Evolutionary conservation across 92 coral and sea anemone species (phyloP).

Genomic region (Plumapathes pennacea): DNA sequence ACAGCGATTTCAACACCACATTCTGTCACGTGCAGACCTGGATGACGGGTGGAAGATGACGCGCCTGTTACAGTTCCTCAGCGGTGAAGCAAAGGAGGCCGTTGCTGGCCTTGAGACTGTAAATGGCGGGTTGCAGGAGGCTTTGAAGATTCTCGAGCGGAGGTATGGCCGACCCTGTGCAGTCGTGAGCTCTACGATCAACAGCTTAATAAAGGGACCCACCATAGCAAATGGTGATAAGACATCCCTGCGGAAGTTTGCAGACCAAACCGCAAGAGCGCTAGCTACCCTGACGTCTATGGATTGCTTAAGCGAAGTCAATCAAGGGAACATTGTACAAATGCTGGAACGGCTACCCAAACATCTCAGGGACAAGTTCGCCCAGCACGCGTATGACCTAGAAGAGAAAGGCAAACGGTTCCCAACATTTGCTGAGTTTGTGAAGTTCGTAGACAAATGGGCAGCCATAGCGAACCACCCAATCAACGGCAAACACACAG

Average conservation of each 20-base stretch:
- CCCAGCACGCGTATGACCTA: conserved; percentile 18
- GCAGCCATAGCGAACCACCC: conserved; percentile 45
- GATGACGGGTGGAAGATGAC: conserved; percentile 17
- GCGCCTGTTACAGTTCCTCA: conserved; percentile 23
- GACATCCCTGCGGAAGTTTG: conserved; percentile 23
- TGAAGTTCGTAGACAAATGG: conserved; percentile 18
- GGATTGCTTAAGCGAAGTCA: conserved; percentile 32
- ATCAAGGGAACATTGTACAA: conserved; percentile 45
- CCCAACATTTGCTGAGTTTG: conserved; percentile 29
- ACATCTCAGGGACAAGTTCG: conserved; percentile 40
- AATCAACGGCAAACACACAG: conserved; percentile 11
- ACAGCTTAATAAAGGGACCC: conserved; percentile 31
- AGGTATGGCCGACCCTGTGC: conserved; percentile 40
- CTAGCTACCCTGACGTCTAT: conserved; percentile 12
- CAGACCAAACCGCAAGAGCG: conserved; percentile 30
- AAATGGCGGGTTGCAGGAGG: conserved; percentile 27
- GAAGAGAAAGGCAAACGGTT: conserved; percentile 29
- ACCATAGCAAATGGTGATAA: conserved; percentile 12
- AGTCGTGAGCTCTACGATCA: conserved; percentile 33
- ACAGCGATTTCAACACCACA: conserved; percentile 9
- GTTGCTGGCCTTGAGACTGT: conserved; percentile 28
- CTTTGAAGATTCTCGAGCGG: conserved; percentile 37
- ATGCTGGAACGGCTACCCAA: conserved; percentile 47
- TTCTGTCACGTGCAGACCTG: conserved; percentile 1
- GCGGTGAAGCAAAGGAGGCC: conserved; percentile 17